Base-by-base conservation (phyloP, 2,797 vertebrate species). In the Tapirus indicus region DNA sequence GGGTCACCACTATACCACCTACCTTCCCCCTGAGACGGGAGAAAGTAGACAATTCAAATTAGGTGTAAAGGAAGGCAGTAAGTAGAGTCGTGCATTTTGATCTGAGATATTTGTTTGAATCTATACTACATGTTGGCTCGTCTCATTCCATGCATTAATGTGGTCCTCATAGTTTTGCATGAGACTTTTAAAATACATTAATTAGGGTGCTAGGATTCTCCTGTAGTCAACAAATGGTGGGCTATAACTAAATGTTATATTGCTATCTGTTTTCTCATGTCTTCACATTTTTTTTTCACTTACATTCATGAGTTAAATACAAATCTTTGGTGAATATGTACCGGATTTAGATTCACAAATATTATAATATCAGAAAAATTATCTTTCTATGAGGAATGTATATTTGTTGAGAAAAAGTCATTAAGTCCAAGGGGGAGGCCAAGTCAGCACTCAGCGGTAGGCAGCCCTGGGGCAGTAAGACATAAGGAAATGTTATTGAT, bases 1-100 rank as follows among this genome's bases (percentile, higher is more conserved):
- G 89, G 88, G 27, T 91, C 94, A 96, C n/a, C 54, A 74, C 74
- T 35, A 41, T 64, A 95, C 80, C 94, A 92, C 68, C 62, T 78
- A 2, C 64, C 29, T 62, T 68, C 12, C 60, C 74, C 62, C 9
- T 0, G 78, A 90, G 93, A 60, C 14, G 58, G 29, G 12, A 44
- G 35, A 89, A 92, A 18, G 25, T 5, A 94, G 62, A 69, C 82
- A 95, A 90, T 94, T 97, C 68, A 97, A 95, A 97, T 92, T 86
- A 88, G 27, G 13, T n/a, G 14, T 72, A 95, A 91, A 96, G 68
- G n/a, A 91, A 94, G 16, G 16, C 66, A 80, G 18, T 44, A 87
- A 89, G n/a, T 54, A 92, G 38, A 27, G 7, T 9, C 72, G 49
- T 29, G 25, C 2, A 84, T 92, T 87, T 78, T 68, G 52, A 69